Conservation (phyloP, 1,140 invertebrate species). For the Delia radicum region DNA sequence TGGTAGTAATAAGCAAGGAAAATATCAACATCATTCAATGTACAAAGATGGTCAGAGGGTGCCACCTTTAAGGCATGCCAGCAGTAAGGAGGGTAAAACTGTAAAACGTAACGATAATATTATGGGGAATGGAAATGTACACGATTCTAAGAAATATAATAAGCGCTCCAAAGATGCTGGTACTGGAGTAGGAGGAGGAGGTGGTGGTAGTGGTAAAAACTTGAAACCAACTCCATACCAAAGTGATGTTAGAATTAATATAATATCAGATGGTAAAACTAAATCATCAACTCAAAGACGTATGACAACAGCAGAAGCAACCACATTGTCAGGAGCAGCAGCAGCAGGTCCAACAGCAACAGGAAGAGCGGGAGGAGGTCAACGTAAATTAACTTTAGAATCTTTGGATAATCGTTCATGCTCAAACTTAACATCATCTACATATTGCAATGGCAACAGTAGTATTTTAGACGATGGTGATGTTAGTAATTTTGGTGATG, state of each 20-base stretch:
- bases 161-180: background rate
- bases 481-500: slow-evolving; percentile 50
- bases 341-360: slow-evolving; percentile 15
- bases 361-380: background rate
- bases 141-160: background rate
- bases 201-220: slow-evolving; percentile 40
- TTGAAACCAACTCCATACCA: background rate
- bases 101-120: background rate
- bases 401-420: slow-evolving; percentile 41
- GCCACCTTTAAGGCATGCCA: slow-evolving; percentile 24
- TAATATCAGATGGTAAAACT: slow-evolving; percentile 44
- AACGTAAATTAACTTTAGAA: slow-evolving; percentile 37
- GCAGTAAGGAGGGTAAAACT: background rate
- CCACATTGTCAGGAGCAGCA: background rate
- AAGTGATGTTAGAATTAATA: slow-evolving; percentile 51
- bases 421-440: slow-evolving; percentile 50
- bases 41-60: slow-evolving; percentile 17
- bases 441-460: slow-evolving; percentile 45
- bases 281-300: background rate
- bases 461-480: slow-evolving; percentile 44
- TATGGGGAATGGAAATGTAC: background rate
- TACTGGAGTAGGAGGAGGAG: slow-evolving; percentile 23
- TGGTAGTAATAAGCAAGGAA: slow-evolving; percentile 13
- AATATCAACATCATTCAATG: slow-evolving; percentile 24
- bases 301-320: background rate